phyloP scores from a whole-genome alignment of 2,113 vertebrate species.

The Pteropus alecto region DNA sequence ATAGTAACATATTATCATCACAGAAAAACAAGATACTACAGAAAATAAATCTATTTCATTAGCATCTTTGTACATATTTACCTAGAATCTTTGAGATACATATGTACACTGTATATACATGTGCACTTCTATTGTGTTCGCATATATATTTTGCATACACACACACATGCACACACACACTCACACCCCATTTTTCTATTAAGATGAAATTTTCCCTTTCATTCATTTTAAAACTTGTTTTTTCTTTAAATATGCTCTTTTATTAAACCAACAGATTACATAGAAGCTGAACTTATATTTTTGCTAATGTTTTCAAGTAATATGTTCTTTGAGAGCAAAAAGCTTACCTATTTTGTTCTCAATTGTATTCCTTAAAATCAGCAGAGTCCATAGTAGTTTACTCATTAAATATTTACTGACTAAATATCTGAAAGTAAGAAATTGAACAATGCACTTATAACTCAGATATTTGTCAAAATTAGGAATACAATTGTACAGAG shows the following conservation, averaged over 20 bases:
- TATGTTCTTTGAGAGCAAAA: background rate
- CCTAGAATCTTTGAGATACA: background rate
- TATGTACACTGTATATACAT: background rate
- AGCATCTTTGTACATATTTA: background rate
- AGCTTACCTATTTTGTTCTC: background rate
- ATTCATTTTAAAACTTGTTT: background rate
- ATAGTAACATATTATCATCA: background rate
- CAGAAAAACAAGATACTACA: background rate
- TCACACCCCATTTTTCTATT: background rate
- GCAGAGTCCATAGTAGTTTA: background rate
- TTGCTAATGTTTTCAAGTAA: background rate
- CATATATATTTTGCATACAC: background rate
- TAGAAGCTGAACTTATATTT: background rate
- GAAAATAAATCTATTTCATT: background rate
- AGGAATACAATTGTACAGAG: background rate
- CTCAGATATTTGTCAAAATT: background rate
- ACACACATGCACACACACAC: background rate
- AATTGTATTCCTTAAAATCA: background rate
- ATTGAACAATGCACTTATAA: background rate
- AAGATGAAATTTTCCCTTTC: background rate
- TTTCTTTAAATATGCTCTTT: background rate
- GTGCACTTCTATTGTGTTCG: background rate
- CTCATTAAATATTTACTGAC: background rate
- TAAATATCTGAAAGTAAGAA: background rate
- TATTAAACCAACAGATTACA: background rate